phyloP scores from a whole-genome alignment of 2,888 invertebrate genomes.

The Podabrus alpinus region DNA sequence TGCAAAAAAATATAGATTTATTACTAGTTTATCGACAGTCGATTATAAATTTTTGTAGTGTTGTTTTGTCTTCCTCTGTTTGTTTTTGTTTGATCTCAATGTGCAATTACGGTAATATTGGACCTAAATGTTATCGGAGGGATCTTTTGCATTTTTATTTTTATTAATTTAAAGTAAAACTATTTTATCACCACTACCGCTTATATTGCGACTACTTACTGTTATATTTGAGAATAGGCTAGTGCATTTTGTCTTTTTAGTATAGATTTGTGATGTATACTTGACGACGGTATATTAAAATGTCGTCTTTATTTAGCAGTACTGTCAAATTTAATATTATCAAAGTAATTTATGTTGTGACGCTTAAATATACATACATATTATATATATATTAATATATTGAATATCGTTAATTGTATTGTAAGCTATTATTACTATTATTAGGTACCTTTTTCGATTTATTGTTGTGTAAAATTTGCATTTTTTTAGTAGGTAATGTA shows the following conservation, averaged over 20 bases:
- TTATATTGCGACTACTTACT: slow-evolving; percentile 17
- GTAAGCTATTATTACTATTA: slow-evolving; percentile 31
- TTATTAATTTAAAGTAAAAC: neutral
- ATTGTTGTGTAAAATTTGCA: slow-evolving; percentile 36
- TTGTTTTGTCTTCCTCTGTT: slow-evolving; percentile 52
- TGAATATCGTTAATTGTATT: slow-evolving; percentile 36
- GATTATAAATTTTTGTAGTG: slow-evolving; percentile 24
- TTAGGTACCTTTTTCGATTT: slow-evolving; percentile 27
- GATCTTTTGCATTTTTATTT: slow-evolving; percentile 25
- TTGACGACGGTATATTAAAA: slow-evolving; percentile 13
- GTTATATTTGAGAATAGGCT: slow-evolving; percentile 26
- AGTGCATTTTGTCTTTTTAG: slow-evolving; percentile 34
- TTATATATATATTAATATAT: slow-evolving; percentile 10
- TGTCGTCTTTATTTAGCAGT: slow-evolving; percentile 17
- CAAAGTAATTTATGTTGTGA: slow-evolving; percentile 32
- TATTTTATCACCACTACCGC: slow-evolving; percentile 17
- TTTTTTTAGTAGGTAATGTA: slow-evolving; percentile 34
- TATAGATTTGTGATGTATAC: slow-evolving; percentile 39
- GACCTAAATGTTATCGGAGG: slow-evolving; percentile 22
- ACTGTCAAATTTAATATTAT: slow-evolving; percentile 27
- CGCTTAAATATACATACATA: slow-evolving; percentile 10
- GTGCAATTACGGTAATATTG: slow-evolving; percentile 43
- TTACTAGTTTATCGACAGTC: slow-evolving; percentile 7
- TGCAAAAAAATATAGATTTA: neutral
- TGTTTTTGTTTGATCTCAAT: slow-evolving; percentile 49